Evolutionary conservation across 2,113 vertebrate species (phyloP), one percentile per base, ranked within the genome.

Genomic region (Apodemus speciosus): DNA sequence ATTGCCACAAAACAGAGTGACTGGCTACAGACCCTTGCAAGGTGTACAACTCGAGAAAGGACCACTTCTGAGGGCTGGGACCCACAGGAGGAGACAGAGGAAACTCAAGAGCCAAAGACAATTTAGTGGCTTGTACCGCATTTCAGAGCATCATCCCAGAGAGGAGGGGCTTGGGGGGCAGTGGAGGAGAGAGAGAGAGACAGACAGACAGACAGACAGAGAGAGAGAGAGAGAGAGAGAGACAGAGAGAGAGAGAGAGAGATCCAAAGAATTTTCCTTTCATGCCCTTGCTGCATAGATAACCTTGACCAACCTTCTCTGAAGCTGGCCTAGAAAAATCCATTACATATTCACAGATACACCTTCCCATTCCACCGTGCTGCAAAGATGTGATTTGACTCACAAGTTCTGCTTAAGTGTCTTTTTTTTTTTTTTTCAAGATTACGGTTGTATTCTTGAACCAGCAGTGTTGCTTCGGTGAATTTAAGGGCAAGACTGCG

Each of bases 291-390:
- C 92, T 85, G 76, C 30, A 81, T 21, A 94, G 93, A 88, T 91
- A 92, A 49, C 89, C 95, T 95, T 94, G 89, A 85, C 5, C 88
- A 92, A 87, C 95, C 95, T 95, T 95, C 86, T 96, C n/a, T 40
- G 94, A 92, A 58, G 69, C 23, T 91, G 94, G 85, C 95, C 95
- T 95, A 96, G 96, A 97, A 96, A 97, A 96, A 91, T 35, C 49
- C 60, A 96, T 94, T 95, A 91, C 46, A 92, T 88, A 96, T 94
- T 96, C 95, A 96, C 58, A 76, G 77, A 89, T 58, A 51, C 2
- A 20, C 60, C 49, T 96, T 94, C 56, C 40, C 38, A 38, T 77
- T 91, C 71, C 32, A 76, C 46, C 40, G 35, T 92, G 64, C 75
- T 49, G 80, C 91, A 68, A 85, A 93, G 90, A 94, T 95, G 92